Base-by-base conservation (phyloP, 2,113 vertebrate genomes). In the Marmota flaviventris region DNA sequence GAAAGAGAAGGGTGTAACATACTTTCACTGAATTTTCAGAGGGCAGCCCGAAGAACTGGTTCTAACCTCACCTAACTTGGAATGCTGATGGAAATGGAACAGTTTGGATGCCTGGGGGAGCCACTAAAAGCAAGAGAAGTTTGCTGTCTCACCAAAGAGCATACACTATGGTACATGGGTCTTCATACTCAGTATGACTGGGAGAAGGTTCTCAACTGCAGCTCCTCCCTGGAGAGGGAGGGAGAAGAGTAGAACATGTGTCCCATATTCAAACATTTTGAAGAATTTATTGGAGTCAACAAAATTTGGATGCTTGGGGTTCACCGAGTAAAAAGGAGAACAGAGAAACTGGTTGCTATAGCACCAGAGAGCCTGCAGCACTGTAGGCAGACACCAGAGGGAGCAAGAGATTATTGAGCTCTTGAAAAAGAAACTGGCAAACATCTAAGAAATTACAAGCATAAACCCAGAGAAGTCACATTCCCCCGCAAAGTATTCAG, bases 331-430 rank as follows among this genome's bases (percentile, higher is more conserved):
- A 20, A 65, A 48, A 32, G 45, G 45, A 45, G 22, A 42, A 18
- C 4, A 24, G 39, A 32, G 34, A 42, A 29, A 69, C 81, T 75
- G 88, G 5, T 12, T 13, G 84, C 1, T 17, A 1, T 45, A 51
- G 16, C 53, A 58, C 85, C 37, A 77, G 85, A 65, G 16, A 69
- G 67, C 20, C 24, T 98, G 91, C 81, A 93, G 24, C 87, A 79
- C 76, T 70, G 61, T 1, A 92, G 32, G 92, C 0, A 73, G 86
- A 97, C 96, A 96, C 91, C 29, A 95, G 97, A 89, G 93, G 42
- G 97, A 78, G 85, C 11, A 95, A 92, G 51, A 97, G 77, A 96
- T 87, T 32, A 65, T n/a, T 63, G 32, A 42, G 16, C 24, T 2
- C 48, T 37, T 20, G 77, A 75, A 56, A 78, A 93, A 73, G 48